These are phyloP conservation scores for Oplegnathus fasciatus DNA, from an alignment of 2,113 vertebrate species.

Conservation along the genomic window DNA sequence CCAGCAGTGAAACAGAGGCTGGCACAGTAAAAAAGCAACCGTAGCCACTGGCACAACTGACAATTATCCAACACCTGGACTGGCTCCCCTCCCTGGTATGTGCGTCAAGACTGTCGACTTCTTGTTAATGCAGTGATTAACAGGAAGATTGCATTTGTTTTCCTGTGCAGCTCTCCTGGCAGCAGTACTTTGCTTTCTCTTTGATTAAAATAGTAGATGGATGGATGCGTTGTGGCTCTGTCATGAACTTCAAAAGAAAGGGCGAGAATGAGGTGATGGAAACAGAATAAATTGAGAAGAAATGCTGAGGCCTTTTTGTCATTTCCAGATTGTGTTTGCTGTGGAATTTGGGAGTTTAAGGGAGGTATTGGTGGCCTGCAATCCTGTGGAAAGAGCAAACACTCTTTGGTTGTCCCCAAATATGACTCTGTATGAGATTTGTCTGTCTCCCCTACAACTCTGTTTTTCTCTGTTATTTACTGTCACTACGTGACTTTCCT, in stretches of 20 bases:
- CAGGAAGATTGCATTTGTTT: conserved; percentile 76
- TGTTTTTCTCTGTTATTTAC: conserved; percentile 35
- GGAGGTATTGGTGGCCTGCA: conserved; percentile 10
- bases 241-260: conserved; percentile 65
- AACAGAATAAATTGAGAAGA: conserved; percentile 32
- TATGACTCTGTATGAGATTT: background rate
- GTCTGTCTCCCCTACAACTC: background rate
- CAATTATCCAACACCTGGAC: conserved; percentile 79
- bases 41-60: conserved; percentile 65
- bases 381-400: conserved; percentile 31
- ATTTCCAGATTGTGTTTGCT: conserved; percentile 30
- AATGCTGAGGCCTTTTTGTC: conserved; percentile 41
- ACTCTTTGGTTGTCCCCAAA: conserved; percentile 28
- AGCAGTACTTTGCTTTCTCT: conserved; percentile 71
- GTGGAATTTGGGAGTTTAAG: conserved; percentile 34
- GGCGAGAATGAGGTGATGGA: conserved; percentile 24
- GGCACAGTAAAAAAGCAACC: conserved; percentile 50
- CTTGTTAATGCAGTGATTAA: conserved; percentile 80
- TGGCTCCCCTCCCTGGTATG: conserved; percentile 58
- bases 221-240: conserved; percentile 56
- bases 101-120: conserved; percentile 70
- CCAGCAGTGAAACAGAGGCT: conserved; percentile 64
- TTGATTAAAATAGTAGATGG: conserved; percentile 75
- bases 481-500: conserved; percentile 4
- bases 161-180: conserved; percentile 66